A percentile compares a stretch with the other conserved stretches of the same genome.
phyloP scores from a whole-genome alignment of 2,888 invertebrate species.

The Eupithecia inturbata region DNA sequence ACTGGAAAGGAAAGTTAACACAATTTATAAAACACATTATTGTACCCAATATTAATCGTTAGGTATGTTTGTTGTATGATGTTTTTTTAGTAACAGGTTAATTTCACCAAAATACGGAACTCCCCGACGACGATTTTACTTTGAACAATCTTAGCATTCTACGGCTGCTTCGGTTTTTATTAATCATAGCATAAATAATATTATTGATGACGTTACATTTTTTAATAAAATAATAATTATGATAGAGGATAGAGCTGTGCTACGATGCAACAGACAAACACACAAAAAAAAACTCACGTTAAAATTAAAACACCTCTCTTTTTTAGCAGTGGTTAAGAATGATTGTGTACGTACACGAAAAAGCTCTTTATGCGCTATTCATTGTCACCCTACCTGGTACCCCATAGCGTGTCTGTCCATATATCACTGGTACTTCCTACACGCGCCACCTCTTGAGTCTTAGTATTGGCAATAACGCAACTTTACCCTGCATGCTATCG shows the following conservation, averaged over 20 bases:
- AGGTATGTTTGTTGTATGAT: neutral
- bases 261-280: neutral
- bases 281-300: neutral
- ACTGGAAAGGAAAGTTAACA: neutral
- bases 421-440: constrained; percentile 36
- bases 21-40: neutral
- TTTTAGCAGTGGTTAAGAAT: neutral
- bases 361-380: neutral
- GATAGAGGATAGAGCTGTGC: too few species aligned
- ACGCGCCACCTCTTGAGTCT: constrained; percentile 52
- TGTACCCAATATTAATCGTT: neutral
- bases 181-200: too few species aligned
- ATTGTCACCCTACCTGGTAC: constrained; percentile 28
- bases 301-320: neutral
- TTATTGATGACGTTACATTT: neutral
- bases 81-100: neutral
- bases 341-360: neutral
- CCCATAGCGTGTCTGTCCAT: constrained; percentile 23
- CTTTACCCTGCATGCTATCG: constrained; percentile 41
- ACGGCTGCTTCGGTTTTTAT: neutral
- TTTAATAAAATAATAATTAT: neutral
- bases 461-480: constrained; percentile 75
- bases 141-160: neutral
- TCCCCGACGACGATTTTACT: neutral
- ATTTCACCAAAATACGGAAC: neutral